Conservation (phyloP, 2,113 vertebrate species). For the Mola mola region DNA sequence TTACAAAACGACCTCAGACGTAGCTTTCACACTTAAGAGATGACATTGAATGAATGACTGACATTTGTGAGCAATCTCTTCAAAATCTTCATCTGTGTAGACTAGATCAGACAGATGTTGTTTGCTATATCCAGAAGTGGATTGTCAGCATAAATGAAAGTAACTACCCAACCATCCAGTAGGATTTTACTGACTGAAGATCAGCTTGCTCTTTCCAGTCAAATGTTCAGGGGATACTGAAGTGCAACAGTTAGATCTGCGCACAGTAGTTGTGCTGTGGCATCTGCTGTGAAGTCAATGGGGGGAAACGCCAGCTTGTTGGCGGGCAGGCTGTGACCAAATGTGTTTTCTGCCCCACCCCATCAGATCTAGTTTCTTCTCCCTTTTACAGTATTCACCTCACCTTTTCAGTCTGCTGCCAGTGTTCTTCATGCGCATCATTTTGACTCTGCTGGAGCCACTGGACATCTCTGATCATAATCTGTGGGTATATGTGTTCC, state of each 20-base stretch:
- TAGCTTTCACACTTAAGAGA: no score
- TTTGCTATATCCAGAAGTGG: constrained; percentile 56
- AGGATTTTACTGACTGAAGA: constrained; percentile 23
- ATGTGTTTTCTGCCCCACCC: constrained; percentile 18
- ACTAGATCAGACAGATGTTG: constrained; percentile 41
- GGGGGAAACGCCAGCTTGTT: constrained; percentile 27
- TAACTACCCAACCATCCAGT: constrained; percentile 14
- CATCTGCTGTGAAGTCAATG: constrained; percentile 30
- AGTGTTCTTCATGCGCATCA: constrained; percentile 27
- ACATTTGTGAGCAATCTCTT: no score
- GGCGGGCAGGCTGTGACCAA: constrained; percentile 13
- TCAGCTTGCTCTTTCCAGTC: constrained; percentile 7
- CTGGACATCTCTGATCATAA: constrained; percentile 28
- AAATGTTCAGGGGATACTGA: constrained; percentile 4
- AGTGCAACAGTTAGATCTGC: constrained; percentile 5
- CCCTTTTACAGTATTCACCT: constrained; percentile 6
- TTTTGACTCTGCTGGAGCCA: constrained; percentile 10
- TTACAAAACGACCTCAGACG: no score
- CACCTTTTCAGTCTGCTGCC: constrained; percentile 21
- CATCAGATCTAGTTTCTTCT: constrained; percentile 8
- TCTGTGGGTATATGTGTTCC: constrained; percentile 10
- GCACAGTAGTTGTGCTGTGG: neutral
- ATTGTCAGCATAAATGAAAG: constrained; percentile 44
- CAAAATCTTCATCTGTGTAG: constrained; percentile 10
- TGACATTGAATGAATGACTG: no score